Conservation (phyloP, 2,113 vertebrate genomes). For the Coregonus clupeaformis region DNA sequence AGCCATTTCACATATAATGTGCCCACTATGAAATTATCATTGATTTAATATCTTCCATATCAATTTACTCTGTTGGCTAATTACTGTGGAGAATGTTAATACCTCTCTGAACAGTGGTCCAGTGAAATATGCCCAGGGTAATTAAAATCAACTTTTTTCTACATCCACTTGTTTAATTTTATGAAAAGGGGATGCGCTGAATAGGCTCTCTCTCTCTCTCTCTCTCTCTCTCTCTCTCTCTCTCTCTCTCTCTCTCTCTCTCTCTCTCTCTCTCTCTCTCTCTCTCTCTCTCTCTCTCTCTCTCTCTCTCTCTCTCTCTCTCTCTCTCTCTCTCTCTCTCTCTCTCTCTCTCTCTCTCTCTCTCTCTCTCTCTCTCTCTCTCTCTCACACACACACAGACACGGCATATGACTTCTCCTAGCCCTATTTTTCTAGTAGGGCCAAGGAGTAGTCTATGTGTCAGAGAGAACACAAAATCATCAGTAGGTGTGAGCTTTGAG, state of each 20-base stretch:
- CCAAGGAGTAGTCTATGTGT: slow-evolving; percentile 51
- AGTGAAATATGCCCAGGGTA: slow-evolving; percentile 43
- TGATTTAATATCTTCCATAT: slow-evolving; percentile 48
- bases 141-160: slow-evolving; percentile 43
- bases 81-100: slow-evolving; percentile 48
- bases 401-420: too few species aligned
- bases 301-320: not conserved
- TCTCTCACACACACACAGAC: too few species aligned
- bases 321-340: too few species aligned
- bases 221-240: too few species aligned
- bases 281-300: not conserved
- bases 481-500: slow-evolving; percentile 28
- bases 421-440: too few species aligned
- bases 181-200: slow-evolving; percentile 26
- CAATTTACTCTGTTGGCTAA: slow-evolving; percentile 50
- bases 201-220: slow-evolving; percentile 3
- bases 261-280: too few species aligned
- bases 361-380: too few species aligned
- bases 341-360: too few species aligned
- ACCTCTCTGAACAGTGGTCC: slow-evolving; percentile 30
- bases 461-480: slow-evolving; percentile 45
- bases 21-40: slow-evolving; percentile 44
- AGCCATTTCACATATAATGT: slow-evolving; percentile 39
- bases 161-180: slow-evolving; percentile 29
- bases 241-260: not conserved